Evolutionary conservation across 1,140 invertebrate genomes (phyloP), one percentile per base, ranked within the genome.

Genomic region (Zeugodacus cucurbitae): DNA sequence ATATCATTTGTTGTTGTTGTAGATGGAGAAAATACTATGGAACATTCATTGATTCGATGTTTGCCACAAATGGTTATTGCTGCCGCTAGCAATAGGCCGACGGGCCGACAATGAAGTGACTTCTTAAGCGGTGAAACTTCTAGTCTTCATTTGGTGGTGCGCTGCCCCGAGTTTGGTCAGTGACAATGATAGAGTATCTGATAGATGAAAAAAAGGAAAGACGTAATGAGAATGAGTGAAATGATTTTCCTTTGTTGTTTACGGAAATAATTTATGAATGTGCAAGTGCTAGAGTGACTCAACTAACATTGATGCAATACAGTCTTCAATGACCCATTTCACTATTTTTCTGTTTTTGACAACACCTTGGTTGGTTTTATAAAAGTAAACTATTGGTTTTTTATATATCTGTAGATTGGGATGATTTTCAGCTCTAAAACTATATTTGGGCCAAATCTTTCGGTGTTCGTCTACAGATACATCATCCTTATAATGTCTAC

Each of bases 1-100:
- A 8, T 8, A 44, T 54, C 20, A 54, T 11, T 54, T 54, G 48
- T 74, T 41, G 37, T 29, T 82, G 48, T 41, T 54, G 44, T 17
- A 34, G 44, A 10, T 82, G 74, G 74, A 48, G 74, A 82, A 82
- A 82, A 82, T 82, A 48, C 74, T 82, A 10, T 82, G 48, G n/a
- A 82, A 41, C n/a, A 48, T 82, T 82, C 74, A 82, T 82, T 82
- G 74, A 82, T 82, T 82, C 74, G 41, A 44, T 74, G 70, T 2
- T 82, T 54, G 34, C 41, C 74, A 11, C 26, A 82, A 82, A 82
- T 82, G 74, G 74, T 82, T 48, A 34, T 82, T 82, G n/a, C 10
- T 22, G n/a, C n/a, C 37, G 22, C 44, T 54, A 17, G 22, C 58
- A 62, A 62, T 62, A 62, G 22, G 58, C 7, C 10, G 34, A 44